Conservation (phyloP, 35 echinoderm and acorn worm genomes). For the Apostichopus parvimensis region DNA sequence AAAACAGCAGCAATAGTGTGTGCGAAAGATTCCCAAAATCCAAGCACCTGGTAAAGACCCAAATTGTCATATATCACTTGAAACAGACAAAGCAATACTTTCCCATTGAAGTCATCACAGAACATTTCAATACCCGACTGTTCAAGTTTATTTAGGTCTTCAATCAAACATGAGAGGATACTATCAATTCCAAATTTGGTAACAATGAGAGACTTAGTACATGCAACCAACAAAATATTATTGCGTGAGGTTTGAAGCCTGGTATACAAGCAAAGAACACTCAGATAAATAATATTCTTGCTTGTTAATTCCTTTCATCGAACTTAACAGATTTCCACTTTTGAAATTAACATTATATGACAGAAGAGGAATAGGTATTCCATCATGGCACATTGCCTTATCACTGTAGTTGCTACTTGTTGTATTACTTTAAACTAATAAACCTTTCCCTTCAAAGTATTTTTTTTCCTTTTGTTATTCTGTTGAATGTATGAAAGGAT, state of each 20-base stretch:
- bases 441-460: background rate
- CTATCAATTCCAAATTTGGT: constrained; percentile 44
- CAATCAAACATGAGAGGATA: constrained; percentile 16
- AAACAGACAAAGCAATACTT: constrained; percentile 24
- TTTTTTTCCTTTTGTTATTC: background rate
- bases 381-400: background rate
- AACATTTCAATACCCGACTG: background rate
- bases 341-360: constrained; percentile 55
- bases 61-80: constrained; percentile 52
- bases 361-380: background rate
- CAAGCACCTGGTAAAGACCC: constrained; percentile 43
- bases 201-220: constrained; percentile 2
- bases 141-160: constrained; percentile 38
- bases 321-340: constrained; percentile 30
- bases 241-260: constrained; percentile 28
- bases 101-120: constrained; percentile 29
- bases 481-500: background rate
- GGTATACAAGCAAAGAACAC: constrained; percentile 37
- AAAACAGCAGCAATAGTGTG: constrained; percentile 34
- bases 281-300: constrained; percentile 39
- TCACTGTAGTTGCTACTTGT: background rate
- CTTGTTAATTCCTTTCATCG: constrained; percentile 49
- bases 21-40: constrained; percentile 37
- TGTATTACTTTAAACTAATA: background rate
- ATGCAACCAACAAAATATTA: constrained; percentile 57